Evolutionary conservation across 2,888 invertebrate species (phyloP).

Genomic region (Ophonus ardosiacus): DNA sequence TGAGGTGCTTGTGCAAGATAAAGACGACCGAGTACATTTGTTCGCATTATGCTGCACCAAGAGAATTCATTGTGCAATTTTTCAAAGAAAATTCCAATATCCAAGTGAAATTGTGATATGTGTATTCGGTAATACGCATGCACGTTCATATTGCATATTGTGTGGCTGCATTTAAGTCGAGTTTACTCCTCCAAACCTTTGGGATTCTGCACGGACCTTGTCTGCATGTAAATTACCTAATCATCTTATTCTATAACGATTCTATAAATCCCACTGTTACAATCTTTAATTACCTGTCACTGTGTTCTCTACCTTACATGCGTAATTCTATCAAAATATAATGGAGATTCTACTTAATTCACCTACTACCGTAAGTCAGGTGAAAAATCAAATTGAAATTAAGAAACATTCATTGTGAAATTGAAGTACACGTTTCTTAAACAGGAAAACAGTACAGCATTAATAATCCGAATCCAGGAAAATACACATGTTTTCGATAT

Average conservation of each 20-base stretch:
- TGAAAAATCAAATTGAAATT: too few species aligned
- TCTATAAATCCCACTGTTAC: slow-evolving; percentile 13
- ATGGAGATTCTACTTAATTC: too few species aligned
- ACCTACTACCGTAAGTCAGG: too few species aligned
- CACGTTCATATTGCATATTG: slow-evolving; percentile 38
- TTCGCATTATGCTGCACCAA: slow-evolving; percentile 9
- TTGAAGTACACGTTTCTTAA: too few species aligned
- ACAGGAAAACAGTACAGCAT: too few species aligned
- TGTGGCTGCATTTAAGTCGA: slow-evolving; percentile 35
- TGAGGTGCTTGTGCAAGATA: slow-evolving; percentile 2
- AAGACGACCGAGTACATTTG: slow-evolving; percentile 24
- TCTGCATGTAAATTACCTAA: slow-evolving; percentile 42
- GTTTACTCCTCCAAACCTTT: slow-evolving; percentile 24
- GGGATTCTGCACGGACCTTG: slow-evolving; percentile 10
- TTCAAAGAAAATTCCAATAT: slow-evolving; percentile 45
- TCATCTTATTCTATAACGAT: slow-evolving; percentile 29
- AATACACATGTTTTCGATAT: too few species aligned
- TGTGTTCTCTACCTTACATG: not conserved
- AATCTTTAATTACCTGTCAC: slow-evolving; percentile 6
- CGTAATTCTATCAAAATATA: not conserved
- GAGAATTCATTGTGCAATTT: slow-evolving; percentile 36
- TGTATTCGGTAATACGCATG: slow-evolving; percentile 41
- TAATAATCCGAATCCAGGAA: too few species aligned
- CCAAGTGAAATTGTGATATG: slow-evolving; percentile 39
- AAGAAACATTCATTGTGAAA: too few species aligned